Base-by-base conservation (phyloP, 2,797 vertebrate species). In the Podarcis siculus region DNA sequence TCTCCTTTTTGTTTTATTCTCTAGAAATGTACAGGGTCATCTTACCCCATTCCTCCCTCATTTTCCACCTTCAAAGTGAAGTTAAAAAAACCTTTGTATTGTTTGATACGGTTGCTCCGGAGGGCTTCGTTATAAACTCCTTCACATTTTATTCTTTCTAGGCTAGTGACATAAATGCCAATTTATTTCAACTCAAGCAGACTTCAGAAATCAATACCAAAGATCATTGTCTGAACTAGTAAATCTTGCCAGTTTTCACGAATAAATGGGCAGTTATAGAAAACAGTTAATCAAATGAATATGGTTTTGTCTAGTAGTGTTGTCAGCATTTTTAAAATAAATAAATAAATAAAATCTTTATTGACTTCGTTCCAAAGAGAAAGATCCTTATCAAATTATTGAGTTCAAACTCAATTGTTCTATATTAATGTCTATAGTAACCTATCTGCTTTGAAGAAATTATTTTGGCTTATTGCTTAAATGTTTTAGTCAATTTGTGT, bases 171-270 rank as follows among this genome's bases (percentile, higher is more conserved):
- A 93, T 87, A 92, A 92, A 94, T 87, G 84, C 89, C 94, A 91
- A 87, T 92, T 92, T 91, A 39, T 76, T 88, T 90, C 87, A 92
- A 55, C 42, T 91, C 69, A 94, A 89, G 39, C 87, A 58, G 73
- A 90, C 42, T 88, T 92, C 86, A 88, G 49, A 91, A 93, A 92
- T 94, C 89, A 92, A 92, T 92, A 92, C 15, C 39, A 89, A 93
- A 27, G 75, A 90, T 89, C 90, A 89, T 84, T 90, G 82, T 82
- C 82, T 86, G 61, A 89, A 79, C 75, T 69, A 93, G 27, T 85
- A 35, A 85, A 72, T 79, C 71, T 91, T 90, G 21, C 75, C 88
- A 83, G 45, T 81, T 91, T 69, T 91, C 37, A 10, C 30, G 91
- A 90, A 72, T 80, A 93, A 87, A 79, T 90, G 86, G 75, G 85